Evolutionary conservation across 1,140 invertebrate genomes (phyloP).

Genomic region (Caerostris darwini): DNA sequence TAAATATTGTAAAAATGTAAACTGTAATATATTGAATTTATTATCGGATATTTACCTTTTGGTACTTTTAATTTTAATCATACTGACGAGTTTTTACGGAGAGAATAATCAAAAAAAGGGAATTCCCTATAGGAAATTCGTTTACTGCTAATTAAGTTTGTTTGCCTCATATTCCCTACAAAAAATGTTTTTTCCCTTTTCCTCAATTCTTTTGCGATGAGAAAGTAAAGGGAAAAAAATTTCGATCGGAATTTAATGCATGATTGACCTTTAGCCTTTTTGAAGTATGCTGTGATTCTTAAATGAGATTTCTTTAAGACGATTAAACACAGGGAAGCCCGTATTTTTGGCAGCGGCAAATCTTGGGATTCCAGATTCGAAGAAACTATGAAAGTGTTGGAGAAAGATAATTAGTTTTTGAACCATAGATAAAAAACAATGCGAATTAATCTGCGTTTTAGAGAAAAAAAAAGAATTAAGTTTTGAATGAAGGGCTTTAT

Average conservation of each 20-base stretch:
- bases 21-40: no score
- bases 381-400: conserved; percentile 38
- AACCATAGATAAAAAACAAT: background rate
- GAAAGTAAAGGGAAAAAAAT: conserved; percentile 24
- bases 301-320: conserved; percentile 48
- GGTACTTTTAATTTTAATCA: no score
- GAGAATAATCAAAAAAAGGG: conserved; percentile 48
- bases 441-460: background rate
- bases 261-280: conserved; percentile 71
- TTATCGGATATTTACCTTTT: no score
- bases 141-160: conserved; percentile 73
- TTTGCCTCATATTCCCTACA: conserved; percentile 40
- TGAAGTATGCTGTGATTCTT: conserved; percentile 62
- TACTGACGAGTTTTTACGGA: background rate
- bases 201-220: background rate
- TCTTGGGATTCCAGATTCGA: conserved; percentile 24
- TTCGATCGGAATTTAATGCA: conserved; percentile 68
- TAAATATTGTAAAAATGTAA: no score
- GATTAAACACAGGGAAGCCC: conserved; percentile 48
- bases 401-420: conserved; percentile 64
- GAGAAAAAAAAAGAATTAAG: no score
- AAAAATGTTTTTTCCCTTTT: background rate
- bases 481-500: background rate
- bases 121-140: conserved; percentile 20
- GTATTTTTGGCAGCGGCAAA: background rate